These are phyloP conservation scores for Cosmia trapezina DNA, from an alignment of 2,888 invertebrate genomes.

Conservation along the genomic window DNA sequence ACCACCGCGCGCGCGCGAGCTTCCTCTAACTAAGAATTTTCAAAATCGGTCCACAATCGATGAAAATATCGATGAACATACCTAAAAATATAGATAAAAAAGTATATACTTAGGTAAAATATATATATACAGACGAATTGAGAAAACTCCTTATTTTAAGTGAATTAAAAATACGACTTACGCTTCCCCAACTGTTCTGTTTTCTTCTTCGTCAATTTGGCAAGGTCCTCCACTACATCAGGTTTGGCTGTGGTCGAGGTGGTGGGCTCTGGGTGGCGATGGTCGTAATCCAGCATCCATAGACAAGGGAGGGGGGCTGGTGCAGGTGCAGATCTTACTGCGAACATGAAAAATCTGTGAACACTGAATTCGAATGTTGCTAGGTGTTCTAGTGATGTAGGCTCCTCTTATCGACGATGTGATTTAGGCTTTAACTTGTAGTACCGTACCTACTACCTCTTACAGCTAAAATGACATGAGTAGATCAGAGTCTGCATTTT, in stretches of 20 bases:
- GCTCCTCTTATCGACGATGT: no score
- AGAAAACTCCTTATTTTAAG: no score
- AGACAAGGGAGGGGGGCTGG: slow-evolving; percentile 57
- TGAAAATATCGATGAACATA: no score
- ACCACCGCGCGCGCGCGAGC: no score
- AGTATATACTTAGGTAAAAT: no score
- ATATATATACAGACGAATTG: no score
- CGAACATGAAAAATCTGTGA: background rate
- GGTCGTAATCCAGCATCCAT: slow-evolving; percentile 16
- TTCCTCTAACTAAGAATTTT: no score
- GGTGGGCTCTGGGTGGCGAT: background rate
- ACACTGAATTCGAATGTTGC: background rate
- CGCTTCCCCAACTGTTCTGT: slow-evolving; percentile 61
- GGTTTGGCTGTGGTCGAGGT: slow-evolving; percentile 34
- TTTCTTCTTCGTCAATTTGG: slow-evolving; percentile 46
- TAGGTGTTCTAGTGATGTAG: background rate
- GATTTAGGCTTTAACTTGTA: no score
- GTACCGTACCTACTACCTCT: no score
- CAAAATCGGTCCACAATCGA: no score
- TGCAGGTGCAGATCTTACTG: slow-evolving; percentile 55
- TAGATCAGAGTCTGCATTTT: background rate
- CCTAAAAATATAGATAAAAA: no score
- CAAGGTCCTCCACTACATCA: slow-evolving; percentile 41
- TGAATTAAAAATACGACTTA: slow-evolving; percentile 29
- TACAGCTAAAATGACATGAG: background rate